Base-by-base conservation (phyloP, 2,797 vertebrate species). In the Propithecus deckenii region DNA sequence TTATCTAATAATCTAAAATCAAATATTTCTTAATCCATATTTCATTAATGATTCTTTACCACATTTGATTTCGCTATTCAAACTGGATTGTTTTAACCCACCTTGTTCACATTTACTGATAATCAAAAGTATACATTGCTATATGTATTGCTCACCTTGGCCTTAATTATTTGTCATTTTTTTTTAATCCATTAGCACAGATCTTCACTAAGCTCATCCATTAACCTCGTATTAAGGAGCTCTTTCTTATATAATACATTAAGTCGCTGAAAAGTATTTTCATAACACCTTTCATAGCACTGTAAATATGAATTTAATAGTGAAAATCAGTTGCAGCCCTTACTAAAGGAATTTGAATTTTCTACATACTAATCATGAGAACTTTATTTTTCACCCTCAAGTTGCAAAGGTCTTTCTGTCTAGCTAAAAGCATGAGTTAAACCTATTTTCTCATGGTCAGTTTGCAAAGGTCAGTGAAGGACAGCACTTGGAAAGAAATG, bases 401-500 rank as follows among this genome's bases (percentile, higher is more conserved):
- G 57, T 72, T 72, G 30, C 90, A 55, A 86, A 89, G 55, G 15
- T 95, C 46, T 96, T 41, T 84, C 46, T 43, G 35, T 93, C 59
- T 95, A 32, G 32, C 86, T 94, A 30, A 97, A 91, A 86, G 48
- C 67, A 22, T 96, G 50, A 94, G 57, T 94, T 95, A 88, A 95
- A 59, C 76, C 52, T 90, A 4, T 95, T 95, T 96, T 96, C 93
- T 97, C 91, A 75, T 95, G 87, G 81, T 75, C 71, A 81, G 89
- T 67, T 95, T 95, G 41, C 84, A 94, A 90, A 97, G 95, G 89
- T 98, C 93, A 92, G 57, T 86, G 85, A 96, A 97, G 96, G 93
- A 94, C 91, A 97, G 32, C 74, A 41, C 69, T 97, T 95, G 79
- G 87, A 93, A 96, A 96, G 91, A 90, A 95, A 75, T 83, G 61